phyloP scores from a whole-genome alignment of 2,888 invertebrate species.

The Cenopis cana region DNA sequence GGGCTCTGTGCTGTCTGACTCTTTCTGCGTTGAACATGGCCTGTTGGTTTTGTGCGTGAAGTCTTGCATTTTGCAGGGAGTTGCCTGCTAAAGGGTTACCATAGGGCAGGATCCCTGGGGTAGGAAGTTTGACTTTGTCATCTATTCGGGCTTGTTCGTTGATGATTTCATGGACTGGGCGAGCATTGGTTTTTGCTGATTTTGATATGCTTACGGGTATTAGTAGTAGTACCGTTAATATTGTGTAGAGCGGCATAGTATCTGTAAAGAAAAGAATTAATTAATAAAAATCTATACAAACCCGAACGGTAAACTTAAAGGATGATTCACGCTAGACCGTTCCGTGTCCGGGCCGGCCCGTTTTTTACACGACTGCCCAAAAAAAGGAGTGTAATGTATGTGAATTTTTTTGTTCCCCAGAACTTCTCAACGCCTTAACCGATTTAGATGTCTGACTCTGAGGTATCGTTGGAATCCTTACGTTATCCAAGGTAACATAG shows the following conservation, averaged over 20 bases:
- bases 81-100: slow-evolving; percentile 77
- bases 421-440: too few species aligned
- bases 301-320: too few species aligned
- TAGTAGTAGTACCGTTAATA: slow-evolving; percentile 57
- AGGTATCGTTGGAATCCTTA: too few species aligned
- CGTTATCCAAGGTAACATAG: too few species aligned
- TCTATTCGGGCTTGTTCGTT: slow-evolving; percentile 75
- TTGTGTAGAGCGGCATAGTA: slow-evolving; percentile 60
- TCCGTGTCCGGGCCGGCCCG: too few species aligned
- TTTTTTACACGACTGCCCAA: too few species aligned
- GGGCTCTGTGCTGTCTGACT: slow-evolving; percentile 76
- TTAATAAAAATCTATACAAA: background rate
- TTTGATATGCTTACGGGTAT: slow-evolving; percentile 58
- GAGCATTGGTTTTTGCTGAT: slow-evolving; percentile 62
- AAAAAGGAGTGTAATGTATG: too few species aligned
- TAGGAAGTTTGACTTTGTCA: slow-evolving; percentile 60
- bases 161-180: slow-evolving; percentile 73
- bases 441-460: too few species aligned
- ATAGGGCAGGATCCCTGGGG: slow-evolving; percentile 61
- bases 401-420: too few species aligned
- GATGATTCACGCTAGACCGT: too few species aligned
- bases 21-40: slow-evolving; percentile 81
- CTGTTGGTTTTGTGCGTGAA: slow-evolving; percentile 78
- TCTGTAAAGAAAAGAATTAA: slow-evolving; percentile 60
- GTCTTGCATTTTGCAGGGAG: slow-evolving; percentile 69